Evolutionary conservation across 2,113 vertebrate species (phyloP).

Genomic region (Cyprinodon variegatus): DNA sequence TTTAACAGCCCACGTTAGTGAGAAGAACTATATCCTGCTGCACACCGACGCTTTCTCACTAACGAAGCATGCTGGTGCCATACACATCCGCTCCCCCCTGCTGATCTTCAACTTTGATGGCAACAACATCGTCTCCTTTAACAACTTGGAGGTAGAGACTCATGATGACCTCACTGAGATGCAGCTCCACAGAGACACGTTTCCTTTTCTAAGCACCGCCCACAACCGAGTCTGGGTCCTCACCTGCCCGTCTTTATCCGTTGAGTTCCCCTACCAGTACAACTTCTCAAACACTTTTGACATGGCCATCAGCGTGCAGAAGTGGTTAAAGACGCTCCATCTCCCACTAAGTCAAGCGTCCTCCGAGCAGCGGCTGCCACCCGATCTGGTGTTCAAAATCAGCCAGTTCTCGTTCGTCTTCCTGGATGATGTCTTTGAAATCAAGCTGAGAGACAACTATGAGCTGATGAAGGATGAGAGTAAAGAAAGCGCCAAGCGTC

Average conservation of each 20-base stretch:
- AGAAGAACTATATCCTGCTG: constrained; percentile 86
- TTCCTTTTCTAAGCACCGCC: constrained; percentile 82
- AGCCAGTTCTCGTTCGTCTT: constrained; percentile 94
- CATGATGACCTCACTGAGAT: constrained; percentile 85
- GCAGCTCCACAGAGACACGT: constrained; percentile 84
- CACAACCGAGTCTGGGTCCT: constrained; percentile 89
- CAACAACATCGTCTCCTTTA: constrained; percentile 90
- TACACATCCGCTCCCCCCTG: constrained; percentile 83
- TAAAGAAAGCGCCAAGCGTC: constrained; percentile 94
- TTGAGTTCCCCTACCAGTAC: constrained; percentile 96
- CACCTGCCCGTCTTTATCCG: constrained; percentile 81
- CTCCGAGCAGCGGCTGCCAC: constrained; percentile 74
- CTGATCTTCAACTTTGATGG: constrained; percentile 89
- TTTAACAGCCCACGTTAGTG: constrained; percentile 85
- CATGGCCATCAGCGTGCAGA: constrained; percentile 89
- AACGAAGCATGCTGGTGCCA: constrained; percentile 74
- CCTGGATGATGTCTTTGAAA: constrained; percentile 93
- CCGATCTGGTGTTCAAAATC: constrained; percentile 87
- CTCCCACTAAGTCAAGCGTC: constrained; percentile 1
- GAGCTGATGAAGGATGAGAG: constrained; percentile 98
- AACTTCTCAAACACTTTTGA: constrained; percentile 94
- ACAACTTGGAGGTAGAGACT: constrained; percentile 83
- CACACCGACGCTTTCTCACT: constrained; percentile 80
- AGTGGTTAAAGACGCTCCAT: constrained; percentile 94
- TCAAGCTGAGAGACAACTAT: constrained; percentile 96